These are phyloP conservation scores for Branchinecta sandiegonensis DNA, from an alignment of 2,888 invertebrate genomes.

Conservation along the genomic window DNA sequence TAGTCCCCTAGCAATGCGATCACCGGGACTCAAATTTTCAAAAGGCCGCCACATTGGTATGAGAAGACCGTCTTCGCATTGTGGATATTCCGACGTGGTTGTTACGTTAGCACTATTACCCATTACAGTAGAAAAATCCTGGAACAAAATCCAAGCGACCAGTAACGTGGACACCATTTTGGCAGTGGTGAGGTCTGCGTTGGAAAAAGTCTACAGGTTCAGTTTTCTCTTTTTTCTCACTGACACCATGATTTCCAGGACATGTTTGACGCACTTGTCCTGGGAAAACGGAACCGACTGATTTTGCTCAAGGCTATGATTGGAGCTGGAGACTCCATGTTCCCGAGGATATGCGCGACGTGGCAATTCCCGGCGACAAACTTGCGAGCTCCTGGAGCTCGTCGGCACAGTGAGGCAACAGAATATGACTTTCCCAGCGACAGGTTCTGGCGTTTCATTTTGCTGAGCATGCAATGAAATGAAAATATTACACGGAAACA, in stretches of 20 bases:
- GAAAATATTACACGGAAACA: too few species aligned
- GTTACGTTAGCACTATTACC: neutral
- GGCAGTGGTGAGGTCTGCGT: neutral
- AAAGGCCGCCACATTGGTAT: slow-evolving; percentile 79
- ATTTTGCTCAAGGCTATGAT: neutral
- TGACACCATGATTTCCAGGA: neutral
- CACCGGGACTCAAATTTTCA: slow-evolving; percentile 54
- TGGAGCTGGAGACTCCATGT: neutral
- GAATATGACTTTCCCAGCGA: too few species aligned
- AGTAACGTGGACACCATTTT: neutral
- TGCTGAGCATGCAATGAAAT: too few species aligned
- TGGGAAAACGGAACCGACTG: slow-evolving; percentile 1
- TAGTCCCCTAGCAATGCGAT: slow-evolving; percentile 67
- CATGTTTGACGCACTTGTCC: neutral
- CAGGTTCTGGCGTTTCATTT: too few species aligned
- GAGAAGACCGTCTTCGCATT: slow-evolving; percentile 68
- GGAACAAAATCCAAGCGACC: neutral
- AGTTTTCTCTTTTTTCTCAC: neutral
- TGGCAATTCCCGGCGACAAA: too few species aligned
- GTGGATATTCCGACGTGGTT: slow-evolving; percentile 23
- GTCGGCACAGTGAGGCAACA: too few species aligned
- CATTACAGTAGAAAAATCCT: neutral
- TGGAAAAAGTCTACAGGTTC: neutral
- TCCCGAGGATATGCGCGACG: slow-evolving; percentile 14
- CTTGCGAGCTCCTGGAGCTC: too few species aligned